A percentile compares a stretch with the other conserved stretches of the same genome.
These are phyloP conservation scores for Heliconius congener DNA, from an alignment of 1,140 invertebrate species.

Conservation along the genomic window DNA sequence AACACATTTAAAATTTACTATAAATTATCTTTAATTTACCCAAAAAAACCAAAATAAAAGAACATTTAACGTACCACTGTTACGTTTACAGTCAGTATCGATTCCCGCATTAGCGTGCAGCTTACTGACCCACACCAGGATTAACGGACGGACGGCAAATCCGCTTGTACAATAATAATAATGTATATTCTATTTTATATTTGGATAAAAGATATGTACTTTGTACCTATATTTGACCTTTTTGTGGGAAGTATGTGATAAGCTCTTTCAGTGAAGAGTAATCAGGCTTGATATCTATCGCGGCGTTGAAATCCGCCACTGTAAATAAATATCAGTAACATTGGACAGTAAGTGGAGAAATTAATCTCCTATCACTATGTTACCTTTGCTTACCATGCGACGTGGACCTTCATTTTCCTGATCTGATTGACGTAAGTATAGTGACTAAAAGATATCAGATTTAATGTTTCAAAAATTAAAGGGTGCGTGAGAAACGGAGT, in stretches of 20 bases:
- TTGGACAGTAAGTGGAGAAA: neutral
- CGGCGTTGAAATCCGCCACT: neutral
- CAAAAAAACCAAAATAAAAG: neutral
- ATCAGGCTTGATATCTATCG: neutral
- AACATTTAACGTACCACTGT: neutral
- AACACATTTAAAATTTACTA: too few relatives aligned
- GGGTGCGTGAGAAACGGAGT: too few relatives aligned
- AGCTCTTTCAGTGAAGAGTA: neutral
- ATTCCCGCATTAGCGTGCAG: conserved; percentile 18
- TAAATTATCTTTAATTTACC: too few relatives aligned
- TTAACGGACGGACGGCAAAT: conserved; percentile 19
- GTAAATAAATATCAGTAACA: neutral
- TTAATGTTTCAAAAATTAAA: too few relatives aligned
- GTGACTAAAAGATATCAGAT: too few relatives aligned
- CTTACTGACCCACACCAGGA: conserved; percentile 21
- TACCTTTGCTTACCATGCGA: too few relatives aligned
- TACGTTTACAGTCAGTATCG: conserved; percentile 10
- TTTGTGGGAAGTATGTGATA: neutral
- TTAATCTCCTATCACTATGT: too few relatives aligned
- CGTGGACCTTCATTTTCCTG: too few relatives aligned
- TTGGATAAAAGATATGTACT: neutral
- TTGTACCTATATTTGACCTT: neutral
- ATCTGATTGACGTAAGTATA: too few relatives aligned
- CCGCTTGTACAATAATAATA: conserved; percentile 10
- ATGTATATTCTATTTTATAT: neutral